Evolutionary conservation across 2,113 vertebrate genomes (phyloP), one percentile per base, ranked within the genome.

Genomic region (Bubo scandiacus): DNA sequence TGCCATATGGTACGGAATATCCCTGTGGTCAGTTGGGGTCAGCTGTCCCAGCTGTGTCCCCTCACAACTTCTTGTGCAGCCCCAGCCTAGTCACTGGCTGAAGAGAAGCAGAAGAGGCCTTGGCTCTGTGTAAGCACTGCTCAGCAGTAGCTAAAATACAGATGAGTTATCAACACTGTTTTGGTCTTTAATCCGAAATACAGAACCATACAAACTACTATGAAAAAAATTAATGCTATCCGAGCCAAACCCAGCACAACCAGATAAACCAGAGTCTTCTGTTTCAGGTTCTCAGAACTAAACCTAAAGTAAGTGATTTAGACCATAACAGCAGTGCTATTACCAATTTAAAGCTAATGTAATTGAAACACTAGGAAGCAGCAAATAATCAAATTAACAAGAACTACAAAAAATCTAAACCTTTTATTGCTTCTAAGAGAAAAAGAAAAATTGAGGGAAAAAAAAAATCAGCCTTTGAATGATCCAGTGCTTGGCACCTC

Each of bases 1-100:
- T 1, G 6, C 20, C 12, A 6, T 32, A 42, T 2, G 6, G 29
- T 45, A 5, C n/a, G 29, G 45, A 12, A 18, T 75, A 57, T 18
- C 19, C 20, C 13, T 36, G 17, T 10, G 11, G 7, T 68, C 58
- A 49, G 6, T 42, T 34, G 63, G 19, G 12, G 7, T 68, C 58
- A 49, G 6, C 49, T 34, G 63, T 58, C 82, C n/a, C 2, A 0
- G 14, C 8, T 36, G n/a, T 55, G 30, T 9, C 7, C 9, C 17
- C 15, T 62, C 15, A 23, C 3, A 47, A 0, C 9, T 54, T 36
- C 20, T 43, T 26, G 17, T 68, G 63, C 13, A 13, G 2, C 8
- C 19, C 12, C 26, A 43, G 25, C 20, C 8, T 47, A 0, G 9
- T n/a, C 1, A 0, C 36, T 51, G 43, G 20, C n/a, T n/a, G n/a